These are phyloP conservation scores for Corvus hawaiiensis DNA, from an alignment of 2,113 vertebrate species.

Conservation along the genomic window DNA sequence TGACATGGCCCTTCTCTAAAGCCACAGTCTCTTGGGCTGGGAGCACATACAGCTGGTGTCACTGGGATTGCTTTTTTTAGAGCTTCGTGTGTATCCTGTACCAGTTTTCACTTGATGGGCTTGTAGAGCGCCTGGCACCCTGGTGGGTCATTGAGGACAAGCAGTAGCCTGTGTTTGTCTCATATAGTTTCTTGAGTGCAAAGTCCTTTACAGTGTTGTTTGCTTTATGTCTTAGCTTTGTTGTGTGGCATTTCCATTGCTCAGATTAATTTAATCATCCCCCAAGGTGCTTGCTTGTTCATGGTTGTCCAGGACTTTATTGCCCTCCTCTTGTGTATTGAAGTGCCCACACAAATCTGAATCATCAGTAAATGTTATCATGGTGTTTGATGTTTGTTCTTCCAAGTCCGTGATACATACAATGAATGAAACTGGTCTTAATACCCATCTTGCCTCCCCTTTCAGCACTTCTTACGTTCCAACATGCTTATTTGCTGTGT, in stretches of 20 bases:
- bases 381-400: neutral
- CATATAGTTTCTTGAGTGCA: neutral
- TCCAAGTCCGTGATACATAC: neutral
- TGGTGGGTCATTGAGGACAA: neutral
- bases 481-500: neutral
- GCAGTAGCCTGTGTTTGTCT: neutral
- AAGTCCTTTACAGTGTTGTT: neutral
- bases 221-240: neutral
- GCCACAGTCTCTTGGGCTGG: too few species aligned
- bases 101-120: neutral
- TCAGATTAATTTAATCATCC: conserved; percentile 56
- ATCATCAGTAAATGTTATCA: conserved; percentile 33
- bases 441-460: neutral
- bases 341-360: conserved; percentile 37
- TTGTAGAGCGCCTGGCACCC: neutral
- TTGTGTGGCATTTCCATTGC: conserved; percentile 14
- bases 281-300: neutral
- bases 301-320: conserved; percentile 7
- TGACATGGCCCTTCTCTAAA: too few species aligned
- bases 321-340: neutral
- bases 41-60: neutral
- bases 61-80: neutral
- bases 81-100: accelerated
- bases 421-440: neutral
- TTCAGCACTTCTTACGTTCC: neutral